A percentile compares a stretch with the other conserved stretches of the same genome.
Conservation (phyloP, 1,140 invertebrate genomes). For the Latrodectus geometricus region DNA sequence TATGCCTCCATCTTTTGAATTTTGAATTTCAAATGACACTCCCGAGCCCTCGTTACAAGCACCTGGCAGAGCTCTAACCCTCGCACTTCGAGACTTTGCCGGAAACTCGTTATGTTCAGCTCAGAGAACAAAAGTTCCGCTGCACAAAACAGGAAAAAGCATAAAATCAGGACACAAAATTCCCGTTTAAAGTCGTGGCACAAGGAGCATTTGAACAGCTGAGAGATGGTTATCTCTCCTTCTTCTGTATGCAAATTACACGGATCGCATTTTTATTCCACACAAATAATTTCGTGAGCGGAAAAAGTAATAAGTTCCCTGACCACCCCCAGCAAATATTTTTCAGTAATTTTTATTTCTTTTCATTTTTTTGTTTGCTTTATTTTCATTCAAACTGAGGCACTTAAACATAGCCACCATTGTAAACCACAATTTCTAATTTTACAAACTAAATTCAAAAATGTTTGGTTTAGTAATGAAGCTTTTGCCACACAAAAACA, state of each 20-base stretch:
- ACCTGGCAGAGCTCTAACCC: conserved; percentile 14
- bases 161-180: conserved; percentile 48
- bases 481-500: no score
- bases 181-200: conserved; percentile 19
- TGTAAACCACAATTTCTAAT: no score
- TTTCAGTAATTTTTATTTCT: conserved; percentile 16
- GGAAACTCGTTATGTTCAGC: conserved; percentile 35
- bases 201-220: conserved; percentile 37
- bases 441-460: no score
- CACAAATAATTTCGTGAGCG: conserved; percentile 15
- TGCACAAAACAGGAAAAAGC: conserved; percentile 37
- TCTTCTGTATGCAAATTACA: conserved; percentile 51
- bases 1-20: background rate
- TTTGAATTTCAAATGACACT: conserved; percentile 30
- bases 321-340: conserved; percentile 5
- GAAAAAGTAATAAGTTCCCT: conserved; percentile 49
- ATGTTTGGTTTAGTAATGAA: no score
- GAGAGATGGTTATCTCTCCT: conserved; percentile 41
- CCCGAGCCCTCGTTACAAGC: conserved; percentile 14
- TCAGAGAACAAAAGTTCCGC: conserved; percentile 30
- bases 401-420: no score
- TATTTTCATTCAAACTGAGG: no score
- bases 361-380: no score
- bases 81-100: background rate
- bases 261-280: conserved; percentile 34